Conservation (phyloP, 2,797 vertebrate genomes). For the Sebastolobus altivelis region DNA sequence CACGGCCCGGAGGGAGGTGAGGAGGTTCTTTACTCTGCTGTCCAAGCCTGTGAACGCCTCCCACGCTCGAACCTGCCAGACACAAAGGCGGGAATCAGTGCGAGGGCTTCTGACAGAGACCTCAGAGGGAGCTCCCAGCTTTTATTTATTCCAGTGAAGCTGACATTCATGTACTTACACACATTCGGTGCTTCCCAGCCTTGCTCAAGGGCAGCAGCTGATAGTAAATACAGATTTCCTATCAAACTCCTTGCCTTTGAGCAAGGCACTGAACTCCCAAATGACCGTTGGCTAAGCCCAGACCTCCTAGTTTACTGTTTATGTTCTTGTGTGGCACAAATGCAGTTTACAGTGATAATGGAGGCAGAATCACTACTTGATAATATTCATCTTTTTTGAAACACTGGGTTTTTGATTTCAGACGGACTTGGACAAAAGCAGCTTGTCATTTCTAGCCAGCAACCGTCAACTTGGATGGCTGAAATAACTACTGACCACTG, state of each 20-base stretch:
- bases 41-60: constrained; percentile 92
- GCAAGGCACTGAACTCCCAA: background rate
- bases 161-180: constrained; percentile 8
- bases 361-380: background rate
- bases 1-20: constrained; percentile 90
- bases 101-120: background rate
- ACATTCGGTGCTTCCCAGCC: background rate
- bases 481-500: background rate
- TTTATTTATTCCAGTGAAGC: constrained; percentile 8
- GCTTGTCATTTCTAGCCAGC: background rate
- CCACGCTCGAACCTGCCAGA: constrained; percentile 85
- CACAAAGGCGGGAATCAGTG: constrained; percentile 27
- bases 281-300: background rate
- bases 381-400: background rate
- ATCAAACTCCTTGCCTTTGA: background rate
- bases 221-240: background rate
- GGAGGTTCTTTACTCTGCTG: constrained; percentile 89
- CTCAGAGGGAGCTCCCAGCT: background rate
- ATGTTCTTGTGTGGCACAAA: background rate
- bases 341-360: background rate
- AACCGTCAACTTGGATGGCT: background rate
- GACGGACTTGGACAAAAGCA: background rate
- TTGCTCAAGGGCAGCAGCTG: background rate
- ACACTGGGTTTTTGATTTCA: background rate
- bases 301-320: background rate